phyloP scores from a whole-genome alignment of 53 echinoderm and acorn worm species.

The Apostichopus leukothele region DNA sequence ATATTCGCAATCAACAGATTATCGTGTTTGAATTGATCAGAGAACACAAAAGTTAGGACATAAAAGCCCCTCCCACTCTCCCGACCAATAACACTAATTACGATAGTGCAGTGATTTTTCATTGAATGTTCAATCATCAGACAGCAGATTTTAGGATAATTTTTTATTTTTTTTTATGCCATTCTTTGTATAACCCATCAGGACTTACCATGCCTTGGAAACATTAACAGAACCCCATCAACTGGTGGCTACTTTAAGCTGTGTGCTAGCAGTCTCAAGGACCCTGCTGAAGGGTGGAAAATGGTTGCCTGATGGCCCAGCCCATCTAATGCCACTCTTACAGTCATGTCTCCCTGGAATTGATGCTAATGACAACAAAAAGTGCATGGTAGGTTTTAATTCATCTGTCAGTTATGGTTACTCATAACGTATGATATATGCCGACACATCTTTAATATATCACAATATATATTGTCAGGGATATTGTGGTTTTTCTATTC shows the following conservation, averaged over 20 bases:
- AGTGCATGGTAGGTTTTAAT: constrained; percentile 70
- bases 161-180: background rate
- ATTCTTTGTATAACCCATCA: background rate
- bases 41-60: too few relatives aligned
- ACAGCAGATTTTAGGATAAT: background rate
- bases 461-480: too few relatives aligned
- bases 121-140: too few relatives aligned
- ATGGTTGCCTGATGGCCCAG: constrained; percentile 83
- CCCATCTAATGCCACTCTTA: constrained; percentile 83
- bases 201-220: constrained; percentile 51
- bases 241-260: constrained; percentile 88
- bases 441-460: too few relatives aligned
- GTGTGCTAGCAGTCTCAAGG: constrained; percentile 75
- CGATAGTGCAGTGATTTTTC: too few relatives aligned
- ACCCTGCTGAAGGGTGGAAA: constrained; percentile 81
- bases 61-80: too few relatives aligned
- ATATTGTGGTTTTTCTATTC: too few relatives aligned
- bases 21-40: too few relatives aligned
- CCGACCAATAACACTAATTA: too few relatives aligned
- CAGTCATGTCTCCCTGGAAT: constrained; percentile 87
- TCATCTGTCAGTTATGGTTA: too few relatives aligned
- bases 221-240: constrained; percentile 94
- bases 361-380: constrained; percentile 89
- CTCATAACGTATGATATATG: too few relatives aligned
- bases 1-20: too few relatives aligned